phyloP scores from a whole-genome alignment of 2,888 invertebrate genomes.

The Drosophila suboccidentalis region DNA sequence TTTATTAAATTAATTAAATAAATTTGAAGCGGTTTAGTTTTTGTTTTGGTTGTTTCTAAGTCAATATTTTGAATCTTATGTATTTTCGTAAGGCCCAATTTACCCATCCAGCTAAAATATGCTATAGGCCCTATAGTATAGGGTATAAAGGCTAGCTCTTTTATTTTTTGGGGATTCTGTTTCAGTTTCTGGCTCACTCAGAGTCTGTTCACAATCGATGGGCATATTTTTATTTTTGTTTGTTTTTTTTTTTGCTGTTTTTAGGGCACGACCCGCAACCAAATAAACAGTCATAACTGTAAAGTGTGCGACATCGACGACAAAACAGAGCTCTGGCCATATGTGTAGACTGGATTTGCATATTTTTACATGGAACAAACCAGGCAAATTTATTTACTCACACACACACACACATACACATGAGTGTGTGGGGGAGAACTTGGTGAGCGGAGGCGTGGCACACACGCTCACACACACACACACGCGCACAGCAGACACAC shows the following conservation, averaged over 20 bases:
- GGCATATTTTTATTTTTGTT: conserved; percentile 43
- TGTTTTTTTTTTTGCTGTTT: conserved; percentile 17
- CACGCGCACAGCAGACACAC: conserved; percentile 49
- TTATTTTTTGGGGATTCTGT: conserved; percentile 17
- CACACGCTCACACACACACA: conserved; percentile 22
- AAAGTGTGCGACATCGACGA: conserved; percentile 70
- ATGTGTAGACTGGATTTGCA: conserved; percentile 78
- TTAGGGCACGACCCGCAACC: conserved; percentile 58
- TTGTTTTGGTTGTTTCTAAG: not conserved
- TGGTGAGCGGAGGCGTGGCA: conserved; percentile 19
- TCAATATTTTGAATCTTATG: not conserved
- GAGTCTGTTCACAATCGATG: conserved; percentile 60
- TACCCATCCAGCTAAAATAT: not conserved
- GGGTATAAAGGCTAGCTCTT: conserved; percentile 28
- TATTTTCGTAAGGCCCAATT: not conserved
- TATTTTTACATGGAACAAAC: conserved; percentile 72
- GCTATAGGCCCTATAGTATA: no score
- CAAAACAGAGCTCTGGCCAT: conserved; percentile 69
- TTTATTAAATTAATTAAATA: no score
- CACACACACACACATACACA: conserved; percentile 15
- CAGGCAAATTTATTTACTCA: conserved; percentile 58
- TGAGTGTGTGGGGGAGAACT: conserved; percentile 1
- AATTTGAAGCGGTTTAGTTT: no score
- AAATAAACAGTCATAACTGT: conserved; percentile 77
- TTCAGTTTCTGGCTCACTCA: conserved; percentile 24